Base-by-base conservation (phyloP, 2,113 vertebrate genomes). In the Trogon surrucura region DNA sequence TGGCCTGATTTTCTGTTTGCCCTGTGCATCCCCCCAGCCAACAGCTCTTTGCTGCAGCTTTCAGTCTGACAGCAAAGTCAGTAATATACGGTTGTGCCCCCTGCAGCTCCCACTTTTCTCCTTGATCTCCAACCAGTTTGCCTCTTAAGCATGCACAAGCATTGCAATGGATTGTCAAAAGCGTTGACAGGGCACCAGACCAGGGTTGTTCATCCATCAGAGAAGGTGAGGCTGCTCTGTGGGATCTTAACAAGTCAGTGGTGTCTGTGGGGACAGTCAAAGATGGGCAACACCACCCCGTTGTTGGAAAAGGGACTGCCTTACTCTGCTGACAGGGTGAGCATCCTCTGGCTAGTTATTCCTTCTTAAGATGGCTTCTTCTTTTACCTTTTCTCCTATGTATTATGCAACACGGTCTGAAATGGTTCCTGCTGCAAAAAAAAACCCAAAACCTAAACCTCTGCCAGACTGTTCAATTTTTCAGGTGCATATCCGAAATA, bases 211-310 rank as follows among this genome's bases (percentile, higher is more conserved):
- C 64, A 15, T 29, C 57, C 64, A 10, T 14, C 30, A 32, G 65
- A 88, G 54, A 48, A 26, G 22, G 19, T 6, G 9, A 30, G 26
- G 26, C 30, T 17, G 34, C 61, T 85, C 54, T 38, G 1, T 0
- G 1, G 30, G 27, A 6, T 36, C 19, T 38, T 44, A 16, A 19
- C 32, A 27, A 17, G 48, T 50, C 19, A 4, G 1, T 8, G 48
- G 5, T 29, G 29, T 13, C 32, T 22, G 45, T 17, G 67, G 36
- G 26, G 10, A 15, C 12, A 6, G n/a, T 11, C 7, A 6, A 66
- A 54, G 57, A 3, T 13, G 5, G 22, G 60, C 13, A 21, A 7
- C 11, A 4, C 13, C 3, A 5, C 10, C 21, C n/a, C 0, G 0
- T 18, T 16, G 13, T 7, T 78, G 32, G 7, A 3, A 32, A 7